Evolutionary conservation across 2,888 invertebrate species (phyloP), one percentile per base, ranked within the genome.

Genomic region (Lordiphosa andalusiaca): DNA sequence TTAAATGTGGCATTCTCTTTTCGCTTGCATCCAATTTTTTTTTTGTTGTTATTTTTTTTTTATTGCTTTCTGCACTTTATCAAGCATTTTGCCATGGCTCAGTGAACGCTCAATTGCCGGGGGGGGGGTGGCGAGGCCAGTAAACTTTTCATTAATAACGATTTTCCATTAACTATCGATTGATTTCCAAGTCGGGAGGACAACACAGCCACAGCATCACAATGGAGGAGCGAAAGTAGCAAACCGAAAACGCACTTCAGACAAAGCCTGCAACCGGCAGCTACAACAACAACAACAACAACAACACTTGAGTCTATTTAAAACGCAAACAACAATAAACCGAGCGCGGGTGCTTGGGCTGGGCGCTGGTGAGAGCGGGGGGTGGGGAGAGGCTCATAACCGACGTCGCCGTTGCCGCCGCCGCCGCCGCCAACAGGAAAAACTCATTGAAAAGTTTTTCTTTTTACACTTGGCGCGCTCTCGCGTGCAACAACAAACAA

Each of bases 81-180:
- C 86, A 84, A 75, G 77, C 84, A 86, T 86, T 86, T 87, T 73
- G 71, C 60, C 69, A 73, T 74, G 86, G 86, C 80, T 85, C 84
- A 71, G 65, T 86, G 85, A 85, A 80, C 77, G 80, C 74, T 77
- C 77, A 77, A 85, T 85, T 81, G 81, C 73, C 64, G 56, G 36
- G 41, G 55, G 36, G 41, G 55, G 19, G 13, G 23, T 19, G 12
- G 25, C 44, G 64, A 53, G 68, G 46, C 80, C 38, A 35, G 53
- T 58, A 77, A 88, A 88, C 64, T 88, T 88, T 87, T 88, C 88
- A 88, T 88, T 88, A 88, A 88, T 88, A 88, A 88, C 87, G 88
- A 88, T 88, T 88, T 88, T 88, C 88, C 88, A 88, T 88, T 88
- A 88, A 88, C 86, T 87, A 88, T 88, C 88, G 88, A 88, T 88